Evolutionary conservation across 2,113 vertebrate genomes (phyloP), one percentile per base, ranked within the genome.

Genomic region (Phrynosoma blainvillii): DNA sequence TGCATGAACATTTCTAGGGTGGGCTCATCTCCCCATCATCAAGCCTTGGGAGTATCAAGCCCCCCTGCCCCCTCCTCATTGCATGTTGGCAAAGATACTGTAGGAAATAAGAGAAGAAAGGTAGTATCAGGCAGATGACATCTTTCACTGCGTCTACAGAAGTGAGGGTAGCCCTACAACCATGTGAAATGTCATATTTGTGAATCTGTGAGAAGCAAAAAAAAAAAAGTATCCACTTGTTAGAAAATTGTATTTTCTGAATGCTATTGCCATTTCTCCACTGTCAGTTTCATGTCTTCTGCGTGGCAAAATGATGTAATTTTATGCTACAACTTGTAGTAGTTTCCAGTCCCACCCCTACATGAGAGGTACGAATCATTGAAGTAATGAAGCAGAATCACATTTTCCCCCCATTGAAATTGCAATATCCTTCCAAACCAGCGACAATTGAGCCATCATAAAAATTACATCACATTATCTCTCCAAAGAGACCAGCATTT

Each of bases 281-380:
- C 93, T 93, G 94, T 94, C 93, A 92, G 56, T 87, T 71, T 54
- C 5, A 0, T 52, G 30, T 93, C 91, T 89, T 95, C 95, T 96
- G 95, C 93, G 96, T 95, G 95, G 96, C 92, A 88, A 92, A 94
- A 93, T 96, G 95, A 97, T 85, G 94, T 97, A 90, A 96, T 94
- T 92, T 91, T 88, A 71, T 87, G 92, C 90, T 90, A 90, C 95
- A 94, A 93, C 91, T 94, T 93, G 92, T 84, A 94, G 95, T 94
- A 94, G 95, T 97, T 97, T 97, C 96, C 95, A 94, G 90, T 95
- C 94, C 91, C 84, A 88, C 90, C 90, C 85, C 89, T 82, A 83
- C 92, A 93, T 75, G 68, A 89, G 93, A 94, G 90, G 88, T 93
- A 89, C 94, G 89, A 92, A 95, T 94, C 91, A 94, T 89, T 82